phyloP scores from a whole-genome alignment of 2,888 invertebrate genomes.

The Phania funesta region DNA sequence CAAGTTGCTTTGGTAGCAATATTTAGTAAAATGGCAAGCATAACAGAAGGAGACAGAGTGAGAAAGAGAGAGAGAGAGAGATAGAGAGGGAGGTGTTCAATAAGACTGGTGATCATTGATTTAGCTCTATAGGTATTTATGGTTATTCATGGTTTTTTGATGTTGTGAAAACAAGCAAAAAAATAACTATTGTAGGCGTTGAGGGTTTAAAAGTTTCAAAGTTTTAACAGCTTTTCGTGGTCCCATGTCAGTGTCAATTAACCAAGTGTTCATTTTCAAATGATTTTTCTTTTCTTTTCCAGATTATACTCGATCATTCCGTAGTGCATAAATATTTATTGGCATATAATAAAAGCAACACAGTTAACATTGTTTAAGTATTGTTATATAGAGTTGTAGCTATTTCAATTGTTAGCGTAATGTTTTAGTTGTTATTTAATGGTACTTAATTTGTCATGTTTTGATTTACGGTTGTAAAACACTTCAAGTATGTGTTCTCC shows the following conservation, averaged over 20 bases:
- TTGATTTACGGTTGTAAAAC: slow-evolving; percentile 55
- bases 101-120: too few relatives aligned
- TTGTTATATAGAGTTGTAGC: slow-evolving; percentile 29
- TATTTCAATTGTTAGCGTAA: slow-evolving; percentile 10
- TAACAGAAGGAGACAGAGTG: not conserved
- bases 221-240: slow-evolving; percentile 19
- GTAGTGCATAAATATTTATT: slow-evolving; percentile 15
- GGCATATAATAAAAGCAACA: not conserved
- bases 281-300: not conserved
- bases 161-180: slow-evolving; percentile 43
- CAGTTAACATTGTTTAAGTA: not conserved
- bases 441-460: slow-evolving; percentile 61
- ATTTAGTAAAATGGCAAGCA: not conserved
- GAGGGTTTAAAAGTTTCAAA: not conserved
- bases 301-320: not conserved
- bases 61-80: not conserved
- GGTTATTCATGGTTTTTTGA: slow-evolving; percentile 45
- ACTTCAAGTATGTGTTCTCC: slow-evolving; percentile 6
- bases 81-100: not conserved
- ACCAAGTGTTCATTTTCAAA: slow-evolving; percentile 32
- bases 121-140: slow-evolving; percentile 5
- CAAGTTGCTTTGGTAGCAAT: not conserved
- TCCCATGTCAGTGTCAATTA: slow-evolving; percentile 45
- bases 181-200: slow-evolving; percentile 28
- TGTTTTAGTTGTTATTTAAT: slow-evolving; percentile 19